A percentile compares a stretch with the other conserved stretches of the same genome.
phyloP scores from a whole-genome alignment of 1,140 invertebrate species.

The Dendroctonus ponderosae region DNA sequence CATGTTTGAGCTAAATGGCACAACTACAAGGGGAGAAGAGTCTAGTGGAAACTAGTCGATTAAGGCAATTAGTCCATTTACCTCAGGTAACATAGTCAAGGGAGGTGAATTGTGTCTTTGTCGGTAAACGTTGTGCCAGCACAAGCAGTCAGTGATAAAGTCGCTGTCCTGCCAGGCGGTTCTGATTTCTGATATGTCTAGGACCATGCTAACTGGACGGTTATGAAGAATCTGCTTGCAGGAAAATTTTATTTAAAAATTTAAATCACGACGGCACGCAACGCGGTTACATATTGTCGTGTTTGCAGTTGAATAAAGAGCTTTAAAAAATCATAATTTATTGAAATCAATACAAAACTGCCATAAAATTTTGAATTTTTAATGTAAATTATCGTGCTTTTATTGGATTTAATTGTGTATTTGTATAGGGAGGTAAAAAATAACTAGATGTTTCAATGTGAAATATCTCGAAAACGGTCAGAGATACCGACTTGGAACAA shows the following conservation, averaged over 20 bases:
- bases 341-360: no score
- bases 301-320: no score
- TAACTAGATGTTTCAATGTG: no score
- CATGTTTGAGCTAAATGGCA: slow-evolving; percentile 79
- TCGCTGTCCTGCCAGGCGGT: slow-evolving; percentile 76
- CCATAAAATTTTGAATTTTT: no score
- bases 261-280: background rate
- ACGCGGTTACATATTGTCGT: no score
- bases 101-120: slow-evolving; percentile 69
- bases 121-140: slow-evolving; percentile 78
- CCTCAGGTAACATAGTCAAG: slow-evolving; percentile 71
- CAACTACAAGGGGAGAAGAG: slow-evolving; percentile 56
- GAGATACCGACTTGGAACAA: no score
- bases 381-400: no score
- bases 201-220: slow-evolving; percentile 64
- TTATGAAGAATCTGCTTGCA: slow-evolving; percentile 46
- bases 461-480: no score
- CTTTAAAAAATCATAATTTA: no score
- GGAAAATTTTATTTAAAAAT: slow-evolving; percentile 1
- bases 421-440: no score
- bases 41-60: background rate
- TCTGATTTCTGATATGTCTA: slow-evolving; percentile 65
- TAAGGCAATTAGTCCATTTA: slow-evolving; percentile 42
- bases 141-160: slow-evolving; percentile 75
- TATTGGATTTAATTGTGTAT: no score